These are phyloP conservation scores for Diachasma alloeum DNA, from an alignment of 1,140 invertebrate genomes.

Conservation along the genomic window DNA sequence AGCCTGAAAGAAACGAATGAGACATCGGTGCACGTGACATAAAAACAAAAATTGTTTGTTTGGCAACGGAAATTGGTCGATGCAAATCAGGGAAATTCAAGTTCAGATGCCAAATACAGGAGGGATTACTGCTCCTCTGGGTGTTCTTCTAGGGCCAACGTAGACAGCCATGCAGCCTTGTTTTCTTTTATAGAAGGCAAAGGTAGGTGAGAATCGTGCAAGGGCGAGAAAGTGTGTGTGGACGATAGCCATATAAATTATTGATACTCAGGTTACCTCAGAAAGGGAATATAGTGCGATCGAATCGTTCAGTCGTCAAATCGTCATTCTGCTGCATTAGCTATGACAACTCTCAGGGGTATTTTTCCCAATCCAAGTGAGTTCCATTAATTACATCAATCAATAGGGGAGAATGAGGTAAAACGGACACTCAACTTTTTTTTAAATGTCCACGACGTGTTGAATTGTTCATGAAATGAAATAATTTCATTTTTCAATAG, in stretches of 20 bases:
- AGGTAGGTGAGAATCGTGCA: background rate
- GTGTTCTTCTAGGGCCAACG: background rate
- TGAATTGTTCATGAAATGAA: too few relatives aligned
- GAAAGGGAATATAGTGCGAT: background rate
- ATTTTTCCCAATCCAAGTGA: slow-evolving; percentile 58
- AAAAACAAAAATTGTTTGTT: slow-evolving; percentile 13
- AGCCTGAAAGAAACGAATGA: too few relatives aligned
- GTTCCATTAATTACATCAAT: slow-evolving; percentile 25
- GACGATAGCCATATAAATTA: background rate
- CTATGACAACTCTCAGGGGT: slow-evolving; percentile 52
- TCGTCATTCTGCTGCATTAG: slow-evolving; percentile 13
- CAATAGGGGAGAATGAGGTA: background rate
- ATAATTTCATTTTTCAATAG: too few relatives aligned
- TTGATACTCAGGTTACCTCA: background rate
- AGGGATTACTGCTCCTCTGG: background rate
- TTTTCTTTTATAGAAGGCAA: background rate
- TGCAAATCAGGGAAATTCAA: background rate
- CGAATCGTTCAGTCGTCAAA: slow-evolving; percentile 15
- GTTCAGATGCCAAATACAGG: background rate
- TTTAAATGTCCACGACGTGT: too few relatives aligned
- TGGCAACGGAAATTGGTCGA: background rate
- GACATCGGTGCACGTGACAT: too few relatives aligned
- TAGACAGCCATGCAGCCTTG: background rate
- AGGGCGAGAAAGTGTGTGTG: background rate
- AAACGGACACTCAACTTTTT: too few relatives aligned